These are phyloP conservation scores for Peromyscus nudipes DNA, from an alignment of 2,797 vertebrate species.

Conservation along the genomic window DNA sequence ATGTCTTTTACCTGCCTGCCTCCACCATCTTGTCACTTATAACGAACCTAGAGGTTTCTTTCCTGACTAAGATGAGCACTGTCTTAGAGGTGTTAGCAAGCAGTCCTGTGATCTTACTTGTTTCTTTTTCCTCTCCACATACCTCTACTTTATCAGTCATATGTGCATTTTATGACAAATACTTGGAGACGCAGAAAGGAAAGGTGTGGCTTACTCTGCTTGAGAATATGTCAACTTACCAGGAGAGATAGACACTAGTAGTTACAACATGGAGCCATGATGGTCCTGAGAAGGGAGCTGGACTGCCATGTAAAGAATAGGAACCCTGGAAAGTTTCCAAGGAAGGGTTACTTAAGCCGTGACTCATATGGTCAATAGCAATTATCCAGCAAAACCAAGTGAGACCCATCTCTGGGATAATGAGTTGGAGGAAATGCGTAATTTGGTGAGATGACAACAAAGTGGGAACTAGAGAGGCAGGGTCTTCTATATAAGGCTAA, in stretches of 20 bases:
- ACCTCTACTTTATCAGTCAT: neutral
- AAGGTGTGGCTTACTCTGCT: neutral
- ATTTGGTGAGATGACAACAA: neutral
- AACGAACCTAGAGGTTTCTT: neutral
- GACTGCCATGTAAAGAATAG: neutral
- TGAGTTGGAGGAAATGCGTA: neutral
- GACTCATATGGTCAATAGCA: neutral
- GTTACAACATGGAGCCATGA: neutral
- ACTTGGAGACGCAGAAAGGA: neutral
- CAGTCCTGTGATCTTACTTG: neutral
- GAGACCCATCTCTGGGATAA: neutral
- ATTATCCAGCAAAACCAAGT: neutral
- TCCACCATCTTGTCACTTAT: neutral
- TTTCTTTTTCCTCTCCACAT: neutral
- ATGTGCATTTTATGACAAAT: neutral
- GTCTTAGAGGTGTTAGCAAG: neutral
- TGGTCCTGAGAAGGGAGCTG: neutral
- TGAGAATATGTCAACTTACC: neutral
- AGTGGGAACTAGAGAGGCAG: neutral
- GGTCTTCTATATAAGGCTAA: neutral
- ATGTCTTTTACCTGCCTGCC: conserved; percentile 12
- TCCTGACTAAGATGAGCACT: neutral
- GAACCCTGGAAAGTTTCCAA: neutral
- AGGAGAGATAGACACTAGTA: neutral
- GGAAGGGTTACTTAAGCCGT: neutral